phyloP scores from a whole-genome alignment of 2,113 vertebrate genomes.

The Callipepla californica region DNA sequence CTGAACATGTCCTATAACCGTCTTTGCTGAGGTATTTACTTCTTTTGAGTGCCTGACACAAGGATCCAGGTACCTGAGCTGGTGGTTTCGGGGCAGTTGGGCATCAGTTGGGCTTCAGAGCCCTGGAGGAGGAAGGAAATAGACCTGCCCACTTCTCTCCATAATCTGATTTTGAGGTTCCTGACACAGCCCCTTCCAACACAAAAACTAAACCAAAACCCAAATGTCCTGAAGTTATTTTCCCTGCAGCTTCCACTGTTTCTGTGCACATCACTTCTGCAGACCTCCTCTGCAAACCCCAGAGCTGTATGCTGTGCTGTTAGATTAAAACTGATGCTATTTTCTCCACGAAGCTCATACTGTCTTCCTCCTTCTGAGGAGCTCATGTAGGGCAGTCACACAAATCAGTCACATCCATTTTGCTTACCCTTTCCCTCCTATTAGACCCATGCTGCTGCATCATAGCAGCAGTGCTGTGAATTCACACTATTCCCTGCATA shows the following conservation, averaged over 20 bases:
- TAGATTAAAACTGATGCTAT: not conserved
- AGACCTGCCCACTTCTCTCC: not conserved
- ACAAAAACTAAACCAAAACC: not conserved
- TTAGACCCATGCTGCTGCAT: not conserved
- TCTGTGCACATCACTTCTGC: not conserved
- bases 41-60: not conserved
- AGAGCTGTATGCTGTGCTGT: fast-evolving
- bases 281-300: not conserved
- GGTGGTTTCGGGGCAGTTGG: not conserved
- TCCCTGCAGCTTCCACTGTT: not conserved
- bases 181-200: not conserved
- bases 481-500: not conserved
- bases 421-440: not conserved
- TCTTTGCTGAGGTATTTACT: not conserved
- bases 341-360: not conserved
- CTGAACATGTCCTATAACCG: fast-evolving
- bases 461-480: not conserved
- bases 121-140: not conserved
- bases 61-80: not conserved
- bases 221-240: not conserved
- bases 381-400: not conserved
- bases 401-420: fast-evolving
- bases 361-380: not conserved
- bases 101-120: not conserved
- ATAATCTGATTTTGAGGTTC: not conserved